Percentiles rank a stretch among this genome's conserved stretches.
Evolutionary conservation across 1,140 invertebrate genomes (phyloP).

Genomic region (Leptoteleia sp.): DNA sequence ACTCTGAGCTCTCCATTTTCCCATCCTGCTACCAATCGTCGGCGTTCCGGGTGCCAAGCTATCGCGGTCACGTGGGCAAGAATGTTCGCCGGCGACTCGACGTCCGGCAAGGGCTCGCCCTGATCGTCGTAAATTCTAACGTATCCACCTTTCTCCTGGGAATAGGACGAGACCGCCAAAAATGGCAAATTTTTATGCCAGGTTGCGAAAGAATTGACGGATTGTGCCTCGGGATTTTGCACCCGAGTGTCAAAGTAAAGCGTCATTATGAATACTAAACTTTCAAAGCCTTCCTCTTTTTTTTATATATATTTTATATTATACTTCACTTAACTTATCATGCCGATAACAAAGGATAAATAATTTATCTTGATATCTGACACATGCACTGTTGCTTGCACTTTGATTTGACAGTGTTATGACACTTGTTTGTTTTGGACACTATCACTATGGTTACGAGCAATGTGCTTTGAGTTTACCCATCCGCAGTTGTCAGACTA

Average conservation of each 20-base stretch:
- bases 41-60: constrained; percentile 93
- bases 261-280: constrained; percentile 84
- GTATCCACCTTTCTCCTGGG: constrained; percentile 92
- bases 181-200: constrained; percentile 91
- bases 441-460: constrained; percentile 54
- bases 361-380: not conserved
- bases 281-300: too few relatives aligned
- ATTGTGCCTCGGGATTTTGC: constrained; percentile 85
- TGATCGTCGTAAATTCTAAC: constrained; percentile 94
- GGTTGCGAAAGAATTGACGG: constrained; percentile 87
- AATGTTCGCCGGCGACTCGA: constrained; percentile 87
- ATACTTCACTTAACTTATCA: too few relatives aligned
- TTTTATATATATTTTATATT: too few relatives aligned
- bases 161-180: constrained; percentile 92
- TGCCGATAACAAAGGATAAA: not conserved
- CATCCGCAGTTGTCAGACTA: not conserved
- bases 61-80: constrained; percentile 90
- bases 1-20: constrained; percentile 93
- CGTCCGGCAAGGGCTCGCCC: constrained; percentile 89
- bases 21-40: constrained; percentile 92
- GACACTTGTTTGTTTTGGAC: constrained; percentile 59
- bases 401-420: too few relatives aligned
- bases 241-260: constrained; percentile 89
- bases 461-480: constrained; percentile 23
- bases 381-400: constrained; percentile 6